Conservation (phyloP, 2,888 invertebrate species). For the Oxytorus armatus region DNA sequence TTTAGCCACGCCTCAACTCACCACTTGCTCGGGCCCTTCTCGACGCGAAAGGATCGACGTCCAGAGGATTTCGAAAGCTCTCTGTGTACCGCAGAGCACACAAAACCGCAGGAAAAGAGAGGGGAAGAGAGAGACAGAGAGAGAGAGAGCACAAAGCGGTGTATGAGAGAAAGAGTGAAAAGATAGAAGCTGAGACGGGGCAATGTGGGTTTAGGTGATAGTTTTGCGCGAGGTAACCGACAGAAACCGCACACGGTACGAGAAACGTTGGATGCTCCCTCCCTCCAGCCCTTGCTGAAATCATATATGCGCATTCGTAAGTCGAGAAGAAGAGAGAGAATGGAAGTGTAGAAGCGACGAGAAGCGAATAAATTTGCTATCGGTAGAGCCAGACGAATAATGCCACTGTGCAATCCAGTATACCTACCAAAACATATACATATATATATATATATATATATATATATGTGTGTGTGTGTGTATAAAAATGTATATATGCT, state of each 20-base stretch:
- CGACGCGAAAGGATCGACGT: slow-evolving; percentile 60
- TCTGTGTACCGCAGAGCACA: slow-evolving; percentile 52
- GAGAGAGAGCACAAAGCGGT: not conserved
- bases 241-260: slow-evolving; percentile 21
- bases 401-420: slow-evolving; percentile 44
- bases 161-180: not conserved
- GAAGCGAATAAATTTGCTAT: slow-evolving; percentile 64
- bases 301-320: slow-evolving; percentile 72
- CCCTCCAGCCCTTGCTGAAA: slow-evolving; percentile 65
- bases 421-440: slow-evolving; percentile 1
- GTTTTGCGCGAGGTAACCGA: slow-evolving; percentile 54
- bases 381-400: slow-evolving; percentile 56
- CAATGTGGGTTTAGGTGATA: slow-evolving; percentile 51
- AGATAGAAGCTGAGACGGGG: slow-evolving; percentile 19
- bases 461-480: slow-evolving; percentile 32
- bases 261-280: slow-evolving; percentile 21
- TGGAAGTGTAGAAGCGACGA: slow-evolving; percentile 46
- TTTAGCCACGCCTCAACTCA: slow-evolving; percentile 17
- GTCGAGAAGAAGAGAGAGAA: slow-evolving; percentile 58
- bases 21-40: slow-evolving; percentile 26
- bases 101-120: slow-evolving; percentile 47
- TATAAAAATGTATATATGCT: slow-evolving; percentile 3
- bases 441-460: slow-evolving; percentile 25
- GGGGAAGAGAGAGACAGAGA: slow-evolving; percentile 2
- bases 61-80: slow-evolving; percentile 58